phyloP scores from a whole-genome alignment of 2,113 vertebrate species.

The Heteronetta atricapilla region DNA sequence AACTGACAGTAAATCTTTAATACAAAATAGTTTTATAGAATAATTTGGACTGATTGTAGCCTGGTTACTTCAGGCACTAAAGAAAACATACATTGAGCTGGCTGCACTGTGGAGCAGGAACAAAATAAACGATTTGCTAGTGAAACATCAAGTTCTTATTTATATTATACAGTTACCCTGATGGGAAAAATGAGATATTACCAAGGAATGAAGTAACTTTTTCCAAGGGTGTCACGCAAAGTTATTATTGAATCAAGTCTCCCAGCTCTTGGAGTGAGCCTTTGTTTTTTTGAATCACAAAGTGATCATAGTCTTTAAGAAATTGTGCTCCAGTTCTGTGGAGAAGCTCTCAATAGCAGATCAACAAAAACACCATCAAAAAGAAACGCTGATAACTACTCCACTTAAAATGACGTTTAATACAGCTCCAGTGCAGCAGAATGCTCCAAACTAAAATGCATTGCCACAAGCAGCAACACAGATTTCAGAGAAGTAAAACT shows the following conservation, averaged over 20 bases:
- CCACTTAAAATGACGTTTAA: not conserved
- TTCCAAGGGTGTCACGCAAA: not conserved
- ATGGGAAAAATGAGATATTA: not conserved
- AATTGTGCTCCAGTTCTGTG: not conserved
- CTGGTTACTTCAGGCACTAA: not conserved
- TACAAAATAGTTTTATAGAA: not conserved
- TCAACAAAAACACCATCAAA: not conserved
- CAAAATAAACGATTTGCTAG: accelerated
- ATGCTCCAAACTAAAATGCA: not conserved
- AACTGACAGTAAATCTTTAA: not conserved
- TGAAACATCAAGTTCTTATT: not conserved
- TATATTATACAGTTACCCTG: not conserved
- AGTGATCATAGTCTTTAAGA: not conserved
- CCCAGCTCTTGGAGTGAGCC: not conserved
- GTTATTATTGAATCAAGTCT: not conserved
- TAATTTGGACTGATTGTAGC: not conserved
- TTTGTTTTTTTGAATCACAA: not conserved
- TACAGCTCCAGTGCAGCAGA: not conserved
- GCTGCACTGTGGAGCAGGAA: not conserved
- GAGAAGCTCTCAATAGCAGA: not conserved
- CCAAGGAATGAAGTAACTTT: not conserved
- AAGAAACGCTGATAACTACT: not conserved
- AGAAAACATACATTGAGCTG: not conserved
- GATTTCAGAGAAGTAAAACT: not conserved
- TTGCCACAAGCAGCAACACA: not conserved